Percentiles rank a stretch among this genome's conserved stretches.
phyloP scores from a whole-genome alignment of 1,140 invertebrate genomes.

The Aphidius gifuensis region DNA sequence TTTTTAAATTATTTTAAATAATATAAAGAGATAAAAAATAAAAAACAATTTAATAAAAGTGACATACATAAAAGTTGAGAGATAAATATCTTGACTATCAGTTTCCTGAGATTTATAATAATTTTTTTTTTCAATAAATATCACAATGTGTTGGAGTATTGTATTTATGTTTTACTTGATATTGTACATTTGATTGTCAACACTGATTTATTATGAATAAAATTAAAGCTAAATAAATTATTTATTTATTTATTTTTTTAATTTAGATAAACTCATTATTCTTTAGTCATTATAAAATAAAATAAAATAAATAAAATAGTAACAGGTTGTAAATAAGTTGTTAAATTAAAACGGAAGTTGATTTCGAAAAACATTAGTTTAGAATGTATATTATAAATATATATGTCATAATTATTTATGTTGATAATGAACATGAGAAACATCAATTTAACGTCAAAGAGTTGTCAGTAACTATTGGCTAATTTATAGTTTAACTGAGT shows the following conservation, averaged over 20 bases:
- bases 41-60: no score
- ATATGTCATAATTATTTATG: conserved; percentile 45
- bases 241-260: background rate
- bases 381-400: conserved; percentile 30
- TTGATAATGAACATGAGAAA: conserved; percentile 41
- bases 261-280: no score
- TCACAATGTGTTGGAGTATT: no score
- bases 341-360: no score
- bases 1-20: no score
- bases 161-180: no score
- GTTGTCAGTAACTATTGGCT: background rate
- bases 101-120: conserved; percentile 34
- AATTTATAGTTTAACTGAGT: no score
- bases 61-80: conserved; percentile 20
- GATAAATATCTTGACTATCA: conserved; percentile 35
- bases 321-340: background rate
- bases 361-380: background rate
- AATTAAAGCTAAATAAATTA: background rate
- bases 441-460: conserved; percentile 47
- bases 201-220: background rate
- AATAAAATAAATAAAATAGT: no score
- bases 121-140: no score
- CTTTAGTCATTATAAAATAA: no score
- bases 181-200: no score
- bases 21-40: no score